Base-by-base conservation (phyloP, 2,888 invertebrate genomes). In the Nemotelus nigrinus region DNA sequence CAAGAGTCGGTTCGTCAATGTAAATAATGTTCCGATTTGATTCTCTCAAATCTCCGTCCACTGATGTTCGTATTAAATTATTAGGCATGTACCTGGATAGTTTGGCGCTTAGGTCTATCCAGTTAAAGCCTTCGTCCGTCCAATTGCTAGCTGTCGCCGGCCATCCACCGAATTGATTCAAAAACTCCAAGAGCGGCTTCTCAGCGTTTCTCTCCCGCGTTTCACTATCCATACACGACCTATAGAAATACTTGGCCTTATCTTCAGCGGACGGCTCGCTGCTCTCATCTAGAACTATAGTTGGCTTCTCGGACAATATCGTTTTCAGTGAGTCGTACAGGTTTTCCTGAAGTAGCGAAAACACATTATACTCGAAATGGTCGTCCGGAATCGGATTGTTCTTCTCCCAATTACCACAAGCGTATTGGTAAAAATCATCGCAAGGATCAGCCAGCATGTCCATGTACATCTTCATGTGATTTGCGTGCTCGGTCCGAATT, bases 41-140 rank as follows among this genome's bases (percentile, higher is more conserved):
- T 85, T 96, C 94, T 85, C 94, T 94, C 78, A 96, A 94, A 85
- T 97, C 96, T 0, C 96, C 94, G 44, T 94, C 94, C 64, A 96
- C 93, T 92, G 93, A 93, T 84, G 93, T 92, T 0, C 93, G 91
- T 81, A 95, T 90, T 3, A 95, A 87, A 78, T 94, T 91, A 80
- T 94, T 93, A 83, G 94, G 94, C 85, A 95, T 95, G 83, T 92
- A 93, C 45, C 93, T 87, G 78, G 93, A 88, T 25, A 94, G 85
- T 81, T 90, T 90, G 0, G 93, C 93, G 86, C 93, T 90, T 74
- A 92, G 86, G 83, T 89, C 90, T 63, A 93, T 86, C 90, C 93
- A 91, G 82, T 93, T 90, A 82, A 93, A 93, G 10, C 88, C 85
- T 2, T 85, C 85, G 7, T 88, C 83, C 79, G 90, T 88, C 95